Evolutionary conservation across 1,140 invertebrate species (phyloP), one percentile per base, ranked within the genome.

Genomic region (Holcopasites calliopsidis): DNA sequence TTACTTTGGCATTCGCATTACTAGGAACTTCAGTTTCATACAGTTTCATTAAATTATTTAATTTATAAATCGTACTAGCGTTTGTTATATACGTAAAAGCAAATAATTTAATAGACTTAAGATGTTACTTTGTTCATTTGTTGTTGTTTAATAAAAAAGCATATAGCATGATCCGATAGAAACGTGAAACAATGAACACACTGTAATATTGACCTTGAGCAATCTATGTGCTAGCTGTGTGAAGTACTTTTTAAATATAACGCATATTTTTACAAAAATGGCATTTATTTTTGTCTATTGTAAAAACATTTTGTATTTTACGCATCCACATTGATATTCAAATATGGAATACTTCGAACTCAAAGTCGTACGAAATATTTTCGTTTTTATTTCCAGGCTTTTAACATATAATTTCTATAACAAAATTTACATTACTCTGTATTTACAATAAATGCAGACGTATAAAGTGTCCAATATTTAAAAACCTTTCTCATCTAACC

Each of bases 401-500:
- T 28, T 11, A 40, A 64, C n/a, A 72, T 62, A 62, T 18, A 38
- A 50, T 38, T n/a, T 13, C 8, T 26, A 35, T 38, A 40, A 52
- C 6, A 38, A 50, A 38, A 60, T 60, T 16, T 21, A 38, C 0
- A 65, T 73, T n/a, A 35, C 57, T 50, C 3, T 49, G 31, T 66
- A 80, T 80, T 65, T 80, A 66, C 40, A 71, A 33, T 28, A 28
- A n/a, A 8, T 26, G 18, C 1, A 5, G 0, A 8, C 16, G 2
- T 3, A 5, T 31, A 23, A 55, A 1, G 8, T 35, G 11, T 3
- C 16, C 38, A 23, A 8, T 11, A 57, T 78, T 91, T 93, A 98
- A 90, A 97, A 96, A 73, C 97, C 97, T 93, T 95, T 95, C 6
- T 92, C 88, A 77, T 93, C 87, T 23, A 98, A 91, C 93, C 95